These are phyloP conservation scores for Echiichthys vipera DNA, from an alignment of 2,797 vertebrate genomes.

Conservation along the genomic window DNA sequence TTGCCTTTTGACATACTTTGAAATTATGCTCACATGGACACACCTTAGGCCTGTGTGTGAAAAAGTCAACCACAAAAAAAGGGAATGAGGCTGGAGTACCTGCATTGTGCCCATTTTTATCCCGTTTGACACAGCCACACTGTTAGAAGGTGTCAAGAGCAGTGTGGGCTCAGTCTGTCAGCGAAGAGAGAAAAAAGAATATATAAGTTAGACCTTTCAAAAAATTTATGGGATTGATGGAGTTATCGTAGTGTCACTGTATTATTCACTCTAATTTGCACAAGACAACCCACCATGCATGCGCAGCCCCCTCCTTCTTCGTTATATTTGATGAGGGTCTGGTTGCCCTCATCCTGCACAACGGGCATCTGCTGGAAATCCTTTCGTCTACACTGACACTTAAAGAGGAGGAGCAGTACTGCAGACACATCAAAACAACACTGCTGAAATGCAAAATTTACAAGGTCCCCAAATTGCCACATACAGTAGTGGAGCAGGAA, in stretches of 20 bases:
- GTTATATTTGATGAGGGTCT: conserved; percentile 87
- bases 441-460: not conserved
- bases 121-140: not conserved
- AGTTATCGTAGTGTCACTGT: not conserved
- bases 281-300: conserved; percentile 62
- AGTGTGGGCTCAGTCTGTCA: conserved; percentile 39
- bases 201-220: rapidly evolving
- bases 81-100: conserved; percentile 39
- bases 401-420: conserved; percentile 71
- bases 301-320: conserved; percentile 80
- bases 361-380: not conserved
- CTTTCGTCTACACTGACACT: conserved; percentile 15
- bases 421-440: conserved; percentile 30
- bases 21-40: not conserved
- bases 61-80: not conserved
- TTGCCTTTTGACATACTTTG: not conserved
- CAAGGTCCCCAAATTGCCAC: not conserved
- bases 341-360: conserved; percentile 72
- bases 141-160: not conserved
- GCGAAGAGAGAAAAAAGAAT: not conserved
- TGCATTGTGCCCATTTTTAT: not conserved
- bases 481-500: too few relatives aligned
- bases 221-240: not conserved
- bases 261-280: not conserved
- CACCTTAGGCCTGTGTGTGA: not conserved